These are phyloP conservation scores for Halisarca cf. caerulea DNA, from an alignment of 37 sponge, comb jelly and placozoan species.

Conservation along the genomic window DNA sequence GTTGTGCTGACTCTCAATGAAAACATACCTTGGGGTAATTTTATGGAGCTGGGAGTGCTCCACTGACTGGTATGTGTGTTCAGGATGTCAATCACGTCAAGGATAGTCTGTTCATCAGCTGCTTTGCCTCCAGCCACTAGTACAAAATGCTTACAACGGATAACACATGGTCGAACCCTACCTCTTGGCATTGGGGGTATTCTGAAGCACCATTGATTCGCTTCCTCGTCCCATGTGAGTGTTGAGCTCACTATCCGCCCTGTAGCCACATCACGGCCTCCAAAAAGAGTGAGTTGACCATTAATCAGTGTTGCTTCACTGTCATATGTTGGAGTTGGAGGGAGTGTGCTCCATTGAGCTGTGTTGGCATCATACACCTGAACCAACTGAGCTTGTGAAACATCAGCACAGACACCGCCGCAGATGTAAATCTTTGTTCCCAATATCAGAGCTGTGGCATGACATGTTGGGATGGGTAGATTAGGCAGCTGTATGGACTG, in stretches of 20 bases:
- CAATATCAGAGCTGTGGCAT: not conserved
- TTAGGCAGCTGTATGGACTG: not conserved
- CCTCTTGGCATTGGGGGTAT: not conserved
- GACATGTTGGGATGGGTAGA: not conserved
- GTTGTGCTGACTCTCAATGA: not conserved
- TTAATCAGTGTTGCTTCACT: not conserved
- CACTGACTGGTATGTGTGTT: not conserved
- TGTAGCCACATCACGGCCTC: not conserved
- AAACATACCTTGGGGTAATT: not conserved
- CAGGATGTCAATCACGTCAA: not conserved
- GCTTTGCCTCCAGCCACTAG: not conserved
- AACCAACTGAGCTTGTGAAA: not conserved
- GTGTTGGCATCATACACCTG: not conserved
- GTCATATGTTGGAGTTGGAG: not conserved
- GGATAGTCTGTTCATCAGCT: not conserved
- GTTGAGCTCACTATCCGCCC: not conserved
- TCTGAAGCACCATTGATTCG: not conserved
- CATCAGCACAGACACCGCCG: not conserved
- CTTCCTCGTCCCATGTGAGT: not conserved
- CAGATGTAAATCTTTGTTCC: not conserved
- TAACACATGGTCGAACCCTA: not conserved
- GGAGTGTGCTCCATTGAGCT: not conserved
- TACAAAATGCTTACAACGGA: not conserved
- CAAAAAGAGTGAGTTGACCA: not conserved
- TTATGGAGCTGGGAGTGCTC: not conserved